Evolutionary conservation across 2,797 vertebrate species (phyloP), one percentile per base, ranked within the genome.

Genomic region (Simalia tracyae): DNA sequence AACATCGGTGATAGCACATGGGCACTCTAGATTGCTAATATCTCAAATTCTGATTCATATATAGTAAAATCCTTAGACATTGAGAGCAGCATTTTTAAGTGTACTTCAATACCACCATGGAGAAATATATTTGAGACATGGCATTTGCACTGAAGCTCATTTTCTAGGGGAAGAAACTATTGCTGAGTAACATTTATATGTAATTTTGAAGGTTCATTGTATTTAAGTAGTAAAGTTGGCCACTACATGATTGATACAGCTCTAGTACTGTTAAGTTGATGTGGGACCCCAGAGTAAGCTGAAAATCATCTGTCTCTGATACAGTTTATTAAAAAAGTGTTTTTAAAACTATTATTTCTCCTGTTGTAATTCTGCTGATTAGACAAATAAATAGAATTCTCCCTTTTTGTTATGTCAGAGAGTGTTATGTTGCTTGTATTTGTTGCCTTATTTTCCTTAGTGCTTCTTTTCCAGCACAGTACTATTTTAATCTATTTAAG

Each of bases 301-400:
- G 57, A 26, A 61, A 46, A 84, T 11, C 12, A 17, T 22, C 7
- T 91, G 28, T 28, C 42, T 5, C 9, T 36, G 42, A 3, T 60
- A 46, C 42, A 61, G 26, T 68, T 91, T 87, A 76, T 81, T 54
- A 14, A 88, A 81, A 61, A 76, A 12, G 46, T 86, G 17, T 17
- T 86, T 68, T 14, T n/a, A 57, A 86, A 86, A 42, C 31, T 22
- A 31, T 54, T 91, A 81, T 11, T 81, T 54, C 36, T 87, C 11
- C 15, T 68, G 46, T 91, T 54, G 15, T 54, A 91, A 63, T 88
- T 91, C 14, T 81, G 85, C 54, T 72, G 85, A 60, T 85, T n/a
- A 85, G 26, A 36, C 46, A 54, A 15, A 68, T 60, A 42, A 59
- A 61, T 81, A 54, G 28, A 57, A 86, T 68, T 50, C 28, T 12